Evolutionary conservation across 2,113 vertebrate genomes (phyloP).

Genomic region (Ophthalmolycus amberensis): DNA sequence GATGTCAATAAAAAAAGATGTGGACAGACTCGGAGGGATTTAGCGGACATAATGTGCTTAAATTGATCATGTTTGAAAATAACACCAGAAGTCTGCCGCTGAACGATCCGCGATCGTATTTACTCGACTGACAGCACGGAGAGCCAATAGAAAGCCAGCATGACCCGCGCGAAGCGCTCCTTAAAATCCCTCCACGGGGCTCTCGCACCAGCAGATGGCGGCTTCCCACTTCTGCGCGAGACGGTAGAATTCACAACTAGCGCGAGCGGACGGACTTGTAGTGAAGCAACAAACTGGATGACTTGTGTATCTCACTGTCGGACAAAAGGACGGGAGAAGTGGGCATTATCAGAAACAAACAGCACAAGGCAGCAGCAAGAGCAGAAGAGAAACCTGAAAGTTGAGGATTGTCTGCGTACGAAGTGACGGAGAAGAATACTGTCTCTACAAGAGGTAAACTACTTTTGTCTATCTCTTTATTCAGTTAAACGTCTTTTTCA

Average conservation of each 20-base stretch:
- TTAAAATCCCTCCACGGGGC: slow-evolving; percentile 89
- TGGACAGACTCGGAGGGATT: slow-evolving; percentile 35
- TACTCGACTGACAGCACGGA: slow-evolving; percentile 87
- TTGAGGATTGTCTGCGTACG: not conserved
- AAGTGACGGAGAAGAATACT: slow-evolving; percentile 1
- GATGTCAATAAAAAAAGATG: slow-evolving; percentile 2
- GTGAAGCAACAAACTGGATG: slow-evolving; percentile 43
- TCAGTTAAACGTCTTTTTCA: not conserved
- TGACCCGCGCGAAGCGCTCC: slow-evolving; percentile 84
- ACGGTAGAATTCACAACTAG: slow-evolving; percentile 33
- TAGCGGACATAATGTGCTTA: slow-evolving; percentile 48
- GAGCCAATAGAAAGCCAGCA: slow-evolving; percentile 87
- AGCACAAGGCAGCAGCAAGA: not conserved
- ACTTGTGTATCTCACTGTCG: slow-evolving; percentile 15
- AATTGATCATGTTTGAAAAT: slow-evolving; percentile 63
- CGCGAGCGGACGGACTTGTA: slow-evolving; percentile 40
- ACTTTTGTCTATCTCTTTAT: slow-evolving; percentile 1
- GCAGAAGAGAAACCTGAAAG: not conserved
- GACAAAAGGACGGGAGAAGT: not conserved
- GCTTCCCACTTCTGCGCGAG: slow-evolving; percentile 73
- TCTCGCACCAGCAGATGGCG: slow-evolving; percentile 89
- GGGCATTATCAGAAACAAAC: not conserved
- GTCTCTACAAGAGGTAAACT: slow-evolving; percentile 61
- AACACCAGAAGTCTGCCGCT: slow-evolving; percentile 46
- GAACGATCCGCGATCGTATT: slow-evolving; percentile 38